These are phyloP conservation scores for Gibbula magus DNA, from an alignment of 2,888 invertebrate genomes.

Conservation along the genomic window DNA sequence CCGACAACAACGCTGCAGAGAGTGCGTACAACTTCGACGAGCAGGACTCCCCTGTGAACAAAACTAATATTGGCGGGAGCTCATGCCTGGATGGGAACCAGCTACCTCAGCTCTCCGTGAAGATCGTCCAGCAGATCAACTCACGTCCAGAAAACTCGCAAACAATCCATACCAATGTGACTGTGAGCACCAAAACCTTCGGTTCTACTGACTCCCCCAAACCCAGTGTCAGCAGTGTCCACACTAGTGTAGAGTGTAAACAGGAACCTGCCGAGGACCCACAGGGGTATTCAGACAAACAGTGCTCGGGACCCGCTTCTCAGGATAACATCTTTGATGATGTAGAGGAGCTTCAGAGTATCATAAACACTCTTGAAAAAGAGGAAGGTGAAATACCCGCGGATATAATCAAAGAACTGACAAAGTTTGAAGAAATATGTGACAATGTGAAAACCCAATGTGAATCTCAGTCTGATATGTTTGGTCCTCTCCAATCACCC, in stretches of 20 bases:
- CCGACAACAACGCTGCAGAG: conserved; percentile 45
- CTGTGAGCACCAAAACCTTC: conserved; percentile 81
- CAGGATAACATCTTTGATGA: conserved; percentile 46
- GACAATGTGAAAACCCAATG: conserved; percentile 49
- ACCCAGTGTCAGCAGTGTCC: conserved; percentile 48
- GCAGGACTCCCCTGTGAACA: conserved; percentile 45
- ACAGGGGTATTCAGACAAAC: background rate
- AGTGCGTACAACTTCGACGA: conserved; percentile 60
- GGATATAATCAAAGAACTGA: conserved; percentile 61
- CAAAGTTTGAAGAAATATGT: conserved; percentile 64
- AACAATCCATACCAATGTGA: conserved; percentile 92
- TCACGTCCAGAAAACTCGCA: conserved; percentile 86
- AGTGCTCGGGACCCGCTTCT: conserved; percentile 5
- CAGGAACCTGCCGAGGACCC: conserved; percentile 80
- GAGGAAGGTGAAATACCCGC: conserved; percentile 76
- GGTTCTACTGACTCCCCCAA: conserved; percentile 30
- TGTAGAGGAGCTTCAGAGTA: conserved; percentile 63
- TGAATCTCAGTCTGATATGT: conserved; percentile 53
- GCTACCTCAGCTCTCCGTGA: conserved; percentile 84
- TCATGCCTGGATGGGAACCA: conserved; percentile 38
- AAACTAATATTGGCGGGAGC: conserved; percentile 33
- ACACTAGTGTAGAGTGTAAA: conserved; percentile 71
- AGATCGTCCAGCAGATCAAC: conserved; percentile 91
- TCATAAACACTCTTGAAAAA: conserved; percentile 86
- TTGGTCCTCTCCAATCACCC: conserved; percentile 47